These are phyloP conservation scores for Dynastes hyllus DNA, from an alignment of 2,888 invertebrate species.

Conservation along the genomic window DNA sequence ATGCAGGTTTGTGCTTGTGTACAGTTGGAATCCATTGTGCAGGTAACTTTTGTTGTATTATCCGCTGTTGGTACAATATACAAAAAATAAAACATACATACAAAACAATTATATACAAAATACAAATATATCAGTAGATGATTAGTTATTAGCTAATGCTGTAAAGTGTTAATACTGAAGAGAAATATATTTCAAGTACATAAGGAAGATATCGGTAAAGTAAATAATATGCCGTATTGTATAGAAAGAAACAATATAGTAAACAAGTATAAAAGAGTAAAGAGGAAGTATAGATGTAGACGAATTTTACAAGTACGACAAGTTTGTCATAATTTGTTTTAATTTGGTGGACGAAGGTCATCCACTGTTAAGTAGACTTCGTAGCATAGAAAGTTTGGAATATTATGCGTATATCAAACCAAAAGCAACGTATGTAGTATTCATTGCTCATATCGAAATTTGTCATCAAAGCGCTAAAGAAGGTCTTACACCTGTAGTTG, in stretches of 20 bases:
- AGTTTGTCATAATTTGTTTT: conserved; percentile 40
- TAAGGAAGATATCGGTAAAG: conserved; percentile 36
- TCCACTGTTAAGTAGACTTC: conserved; percentile 56
- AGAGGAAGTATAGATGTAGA: conserved; percentile 55
- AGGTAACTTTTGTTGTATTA: conserved; percentile 69
- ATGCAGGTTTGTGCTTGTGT: conserved; percentile 73
- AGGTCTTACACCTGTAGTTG: conserved; percentile 52
- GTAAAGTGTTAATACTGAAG: conserved; percentile 51
- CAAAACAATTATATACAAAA: conserved; percentile 62
- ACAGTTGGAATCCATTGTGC: conserved; percentile 74
- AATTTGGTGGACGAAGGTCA: conserved; percentile 32
- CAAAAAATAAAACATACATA: conserved; percentile 60
- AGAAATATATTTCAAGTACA: conserved; percentile 31
- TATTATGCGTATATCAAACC: conserved; percentile 58
- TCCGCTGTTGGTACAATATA: conserved; percentile 71
- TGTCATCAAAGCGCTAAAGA: conserved; percentile 53
- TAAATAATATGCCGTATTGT: conserved; percentile 14
- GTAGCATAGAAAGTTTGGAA: conserved; percentile 58
- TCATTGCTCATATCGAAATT: conserved; percentile 53
- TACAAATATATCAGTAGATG: conserved; percentile 49
- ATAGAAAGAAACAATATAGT: conserved; percentile 42
- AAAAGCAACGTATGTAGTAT: conserved; percentile 56
- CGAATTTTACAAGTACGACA: conserved; percentile 53
- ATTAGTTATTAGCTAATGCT: conserved; percentile 56
- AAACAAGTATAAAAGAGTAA: conserved; percentile 44